Percentiles rank a stretch among this genome's conserved stretches.
These are phyloP conservation scores for Sphinx pinastri DNA, from an alignment of 2,888 invertebrate genomes.

Conservation along the genomic window DNA sequence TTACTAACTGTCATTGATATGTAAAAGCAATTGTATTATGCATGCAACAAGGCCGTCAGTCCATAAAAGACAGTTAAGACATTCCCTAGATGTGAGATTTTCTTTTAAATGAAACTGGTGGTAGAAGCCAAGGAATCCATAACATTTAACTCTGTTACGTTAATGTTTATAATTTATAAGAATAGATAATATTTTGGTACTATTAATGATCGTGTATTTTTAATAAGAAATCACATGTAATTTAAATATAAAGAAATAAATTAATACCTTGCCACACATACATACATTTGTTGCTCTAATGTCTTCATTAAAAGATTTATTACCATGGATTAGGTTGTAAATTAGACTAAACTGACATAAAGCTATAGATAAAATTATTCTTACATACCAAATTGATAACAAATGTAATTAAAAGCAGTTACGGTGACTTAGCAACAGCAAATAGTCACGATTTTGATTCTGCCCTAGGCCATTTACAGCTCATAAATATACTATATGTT, in stretches of 20 bases:
- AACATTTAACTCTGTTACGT: no score
- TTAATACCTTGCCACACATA: neutral
- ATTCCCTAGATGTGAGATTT: neutral
- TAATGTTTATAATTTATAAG: no score
- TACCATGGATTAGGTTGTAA: neutral
- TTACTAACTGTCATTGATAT: neutral
- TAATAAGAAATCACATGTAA: no score
- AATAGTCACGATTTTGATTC: slow-evolving; percentile 18
- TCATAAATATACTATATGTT: neutral
- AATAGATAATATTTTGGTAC: no score
- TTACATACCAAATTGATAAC: neutral
- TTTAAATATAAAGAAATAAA: no score
- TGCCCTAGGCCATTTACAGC: slow-evolving; percentile 3
- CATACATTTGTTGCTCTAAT: neutral
- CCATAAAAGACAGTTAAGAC: neutral
- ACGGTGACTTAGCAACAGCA: neutral
- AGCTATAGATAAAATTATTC: neutral
- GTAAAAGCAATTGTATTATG: slow-evolving; percentile 1
- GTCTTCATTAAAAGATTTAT: slow-evolving; percentile 12
- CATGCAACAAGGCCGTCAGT: neutral
- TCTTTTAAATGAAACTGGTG: no score
- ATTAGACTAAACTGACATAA: slow-evolving; percentile 7
- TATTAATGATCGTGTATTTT: no score
- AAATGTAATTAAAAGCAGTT: neutral
- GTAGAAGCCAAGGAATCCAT: no score